These are phyloP conservation scores for Talpa occidentalis DNA, from an alignment of 2,113 vertebrate species.

Conservation along the genomic window DNA sequence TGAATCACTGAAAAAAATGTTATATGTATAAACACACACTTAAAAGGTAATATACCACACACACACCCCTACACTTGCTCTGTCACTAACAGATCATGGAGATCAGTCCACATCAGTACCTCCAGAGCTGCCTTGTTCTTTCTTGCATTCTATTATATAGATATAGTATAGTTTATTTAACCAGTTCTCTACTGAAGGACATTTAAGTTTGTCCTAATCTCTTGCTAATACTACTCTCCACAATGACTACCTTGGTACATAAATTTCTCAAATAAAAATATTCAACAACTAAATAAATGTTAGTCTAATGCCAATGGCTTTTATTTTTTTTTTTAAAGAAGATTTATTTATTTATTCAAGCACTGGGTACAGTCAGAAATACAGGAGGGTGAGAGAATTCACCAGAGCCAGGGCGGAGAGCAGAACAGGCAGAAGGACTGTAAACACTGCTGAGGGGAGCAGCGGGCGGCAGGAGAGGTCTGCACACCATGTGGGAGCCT, in stretches of 20 bases:
- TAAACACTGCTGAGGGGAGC: too few relatives aligned
- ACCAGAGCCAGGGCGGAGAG: too few relatives aligned
- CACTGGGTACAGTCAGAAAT: too few relatives aligned
- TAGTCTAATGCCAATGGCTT: not conserved
- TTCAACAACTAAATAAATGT: conserved; percentile 6
- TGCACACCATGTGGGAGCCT: too few relatives aligned
- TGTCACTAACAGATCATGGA: not conserved
- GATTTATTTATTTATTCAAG: too few relatives aligned
- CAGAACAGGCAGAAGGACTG: too few relatives aligned
- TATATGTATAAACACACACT: not conserved
- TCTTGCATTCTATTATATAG: not conserved
- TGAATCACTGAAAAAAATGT: too few relatives aligned
- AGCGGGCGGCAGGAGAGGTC: too few relatives aligned
- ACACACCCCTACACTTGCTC: not conserved
- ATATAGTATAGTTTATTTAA: not conserved
- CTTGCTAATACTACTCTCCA: not conserved
- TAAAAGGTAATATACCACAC: not conserved
- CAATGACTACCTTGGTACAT: not conserved
- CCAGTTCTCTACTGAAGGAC: not conserved
- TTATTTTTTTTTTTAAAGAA: too few relatives aligned
- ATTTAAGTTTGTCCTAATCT: not conserved
- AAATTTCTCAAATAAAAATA: not conserved
- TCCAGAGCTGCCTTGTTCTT: not conserved
- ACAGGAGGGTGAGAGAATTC: too few relatives aligned
- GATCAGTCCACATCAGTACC: not conserved